These are phyloP conservation scores for Castor canadensis DNA, from an alignment of 2,113 vertebrate species.

Conservation along the genomic window DNA sequence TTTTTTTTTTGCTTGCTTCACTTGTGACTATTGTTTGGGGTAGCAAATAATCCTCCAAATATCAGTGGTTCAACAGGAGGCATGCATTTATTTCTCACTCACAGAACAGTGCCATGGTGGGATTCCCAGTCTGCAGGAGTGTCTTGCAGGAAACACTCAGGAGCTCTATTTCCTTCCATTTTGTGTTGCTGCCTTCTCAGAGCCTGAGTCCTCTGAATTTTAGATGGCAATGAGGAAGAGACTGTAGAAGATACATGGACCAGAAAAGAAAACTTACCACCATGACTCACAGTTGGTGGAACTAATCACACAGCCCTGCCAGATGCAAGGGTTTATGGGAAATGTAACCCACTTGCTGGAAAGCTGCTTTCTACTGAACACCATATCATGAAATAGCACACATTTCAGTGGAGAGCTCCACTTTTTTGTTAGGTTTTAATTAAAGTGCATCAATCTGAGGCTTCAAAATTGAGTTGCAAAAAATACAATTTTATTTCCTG, in stretches of 20 bases:
- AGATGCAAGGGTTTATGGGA: background rate
- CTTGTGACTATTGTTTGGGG: background rate
- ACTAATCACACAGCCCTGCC: background rate
- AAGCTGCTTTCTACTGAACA: background rate
- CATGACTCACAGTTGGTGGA: background rate
- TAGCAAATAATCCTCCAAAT: background rate
- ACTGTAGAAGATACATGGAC: background rate
- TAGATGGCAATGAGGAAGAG: background rate
- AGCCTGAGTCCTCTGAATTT: background rate
- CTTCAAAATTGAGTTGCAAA: background rate
- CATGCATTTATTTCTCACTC: background rate
- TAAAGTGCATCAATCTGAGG: background rate
- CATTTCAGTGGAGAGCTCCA: background rate
- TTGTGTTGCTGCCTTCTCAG: background rate
- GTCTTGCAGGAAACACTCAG: background rate
- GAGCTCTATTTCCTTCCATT: background rate
- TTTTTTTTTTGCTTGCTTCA: background rate
- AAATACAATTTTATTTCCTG: background rate
- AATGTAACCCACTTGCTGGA: background rate
- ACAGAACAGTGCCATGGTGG: background rate
- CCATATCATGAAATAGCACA: background rate
- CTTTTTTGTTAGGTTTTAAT: background rate
- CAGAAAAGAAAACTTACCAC: background rate
- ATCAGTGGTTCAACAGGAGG: background rate
- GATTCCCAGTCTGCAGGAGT: background rate